phyloP scores from a whole-genome alignment of 1,140 invertebrate species.

The Daktulosphaira vitifoliae region DNA sequence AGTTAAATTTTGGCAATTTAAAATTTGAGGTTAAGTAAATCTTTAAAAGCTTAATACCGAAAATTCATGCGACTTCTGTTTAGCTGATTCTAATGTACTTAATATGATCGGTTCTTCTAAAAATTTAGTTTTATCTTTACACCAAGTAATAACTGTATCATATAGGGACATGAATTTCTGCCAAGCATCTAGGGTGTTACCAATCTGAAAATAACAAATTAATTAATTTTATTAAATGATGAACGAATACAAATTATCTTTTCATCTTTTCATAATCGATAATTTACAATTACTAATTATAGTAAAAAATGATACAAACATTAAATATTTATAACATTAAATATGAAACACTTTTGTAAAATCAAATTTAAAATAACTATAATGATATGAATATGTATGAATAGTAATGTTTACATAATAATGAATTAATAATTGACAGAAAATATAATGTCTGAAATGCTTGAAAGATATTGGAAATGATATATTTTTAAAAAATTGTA shows the following conservation, averaged over 20 bases:
- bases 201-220: conserved; percentile 50
- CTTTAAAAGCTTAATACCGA: conserved; percentile 58
- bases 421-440: no score
- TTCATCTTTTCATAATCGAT: background rate
- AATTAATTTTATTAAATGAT: conserved; percentile 2
- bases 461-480: no score
- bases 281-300: no score
- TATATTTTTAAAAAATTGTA: no score
- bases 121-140: conserved; percentile 69
- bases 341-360: no score
- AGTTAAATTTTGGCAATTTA: no score
- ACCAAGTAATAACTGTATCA: conserved; percentile 71
- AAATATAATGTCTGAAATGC: no score
- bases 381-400: no score
- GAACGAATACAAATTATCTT: background rate
- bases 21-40: background rate
- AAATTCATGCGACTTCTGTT: conserved; percentile 78
- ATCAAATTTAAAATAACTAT: no score
- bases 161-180: conserved; percentile 75
- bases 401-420: no score
- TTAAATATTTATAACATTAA: no score
- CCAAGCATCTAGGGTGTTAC: conserved; percentile 79
- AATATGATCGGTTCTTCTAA: conserved; percentile 66
- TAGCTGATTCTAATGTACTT: conserved; percentile 65
- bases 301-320: no score